phyloP scores from a whole-genome alignment of 1,140 invertebrate species.

The Diorhabda elongata region DNA sequence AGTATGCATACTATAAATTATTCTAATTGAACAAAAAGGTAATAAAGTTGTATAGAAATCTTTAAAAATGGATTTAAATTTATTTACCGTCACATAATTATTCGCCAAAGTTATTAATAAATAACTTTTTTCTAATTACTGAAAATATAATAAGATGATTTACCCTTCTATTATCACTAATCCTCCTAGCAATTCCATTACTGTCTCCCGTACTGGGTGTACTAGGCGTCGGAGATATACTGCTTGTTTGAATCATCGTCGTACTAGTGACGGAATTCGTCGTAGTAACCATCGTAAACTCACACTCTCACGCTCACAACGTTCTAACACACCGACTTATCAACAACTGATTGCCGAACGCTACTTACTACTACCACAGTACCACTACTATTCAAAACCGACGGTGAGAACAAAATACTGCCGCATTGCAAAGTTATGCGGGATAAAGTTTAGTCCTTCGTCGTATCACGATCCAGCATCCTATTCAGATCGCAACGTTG shows the following conservation, averaged over 20 bases:
- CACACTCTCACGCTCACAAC: neutral
- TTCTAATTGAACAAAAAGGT: too few relatives aligned
- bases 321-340: neutral
- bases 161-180: slow-evolving; percentile 38
- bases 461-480: slow-evolving; percentile 15
- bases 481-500: neutral
- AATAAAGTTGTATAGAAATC: too few relatives aligned
- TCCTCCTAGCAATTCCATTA: slow-evolving; percentile 16
- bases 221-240: slow-evolving; percentile 9
- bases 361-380: neutral
- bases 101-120: too few relatives aligned
- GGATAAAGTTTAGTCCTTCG: slow-evolving; percentile 13
- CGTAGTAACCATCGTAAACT: slow-evolving; percentile 18
- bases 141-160: slow-evolving; percentile 10
- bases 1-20: too few relatives aligned
- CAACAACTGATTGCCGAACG: neutral
- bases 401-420: neutral
- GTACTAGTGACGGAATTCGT: slow-evolving; percentile 14
- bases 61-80: too few relatives aligned
- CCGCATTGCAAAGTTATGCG: slow-evolving; percentile 13
- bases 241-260: slow-evolving; percentile 2
- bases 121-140: too few relatives aligned
- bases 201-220: slow-evolving; percentile 8
- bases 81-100: too few relatives aligned
- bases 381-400: neutral